phyloP scores from a whole-genome alignment of 2,797 vertebrate genomes.

The Cyprinodon diabolis region DNA sequence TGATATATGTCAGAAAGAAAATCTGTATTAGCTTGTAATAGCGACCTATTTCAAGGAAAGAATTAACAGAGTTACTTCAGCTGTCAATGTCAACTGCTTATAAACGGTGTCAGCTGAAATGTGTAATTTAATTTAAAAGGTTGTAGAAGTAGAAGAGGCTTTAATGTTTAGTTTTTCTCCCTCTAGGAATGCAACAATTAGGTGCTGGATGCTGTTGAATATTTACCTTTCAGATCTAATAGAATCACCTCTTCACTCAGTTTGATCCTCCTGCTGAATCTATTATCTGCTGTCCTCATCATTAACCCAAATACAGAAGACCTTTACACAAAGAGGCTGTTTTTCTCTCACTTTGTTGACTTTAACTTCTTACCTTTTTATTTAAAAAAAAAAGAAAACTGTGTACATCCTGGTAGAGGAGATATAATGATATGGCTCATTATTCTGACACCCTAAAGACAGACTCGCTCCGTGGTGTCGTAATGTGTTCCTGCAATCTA shows the following conservation, averaged over 20 bases:
- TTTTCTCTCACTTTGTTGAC: conserved; percentile 21
- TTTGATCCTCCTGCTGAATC: conserved; percentile 17
- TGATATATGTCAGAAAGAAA: not conserved
- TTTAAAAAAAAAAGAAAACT: conserved; percentile 9
- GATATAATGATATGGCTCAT: conserved; percentile 31
- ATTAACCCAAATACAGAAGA: not conserved
- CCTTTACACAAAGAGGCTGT: conserved; percentile 13
- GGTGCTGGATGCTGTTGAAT: not conserved
- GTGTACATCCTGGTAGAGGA: conserved; percentile 7
- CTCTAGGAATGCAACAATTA: not conserved
- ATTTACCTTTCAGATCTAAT: conserved; percentile 8
- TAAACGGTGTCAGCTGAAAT: too few relatives aligned
- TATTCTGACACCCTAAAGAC: conserved; percentile 32
- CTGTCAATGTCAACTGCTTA: not conserved
- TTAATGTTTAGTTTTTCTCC: not conserved
- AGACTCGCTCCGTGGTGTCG: conserved; percentile 12
- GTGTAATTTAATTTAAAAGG: not conserved
- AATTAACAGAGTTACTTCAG: not conserved
- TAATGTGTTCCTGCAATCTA: conserved; percentile 33
- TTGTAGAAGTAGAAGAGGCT: not conserved
- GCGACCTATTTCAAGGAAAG: not conserved
- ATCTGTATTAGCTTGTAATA: not conserved
- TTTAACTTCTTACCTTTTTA: conserved; percentile 1
- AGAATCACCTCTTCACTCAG: conserved; percentile 1
- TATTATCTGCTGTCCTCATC: conserved; percentile 4